These are phyloP conservation scores for Sympetrum striolatum DNA, from an alignment of 2,888 invertebrate genomes.

Conservation along the genomic window DNA sequence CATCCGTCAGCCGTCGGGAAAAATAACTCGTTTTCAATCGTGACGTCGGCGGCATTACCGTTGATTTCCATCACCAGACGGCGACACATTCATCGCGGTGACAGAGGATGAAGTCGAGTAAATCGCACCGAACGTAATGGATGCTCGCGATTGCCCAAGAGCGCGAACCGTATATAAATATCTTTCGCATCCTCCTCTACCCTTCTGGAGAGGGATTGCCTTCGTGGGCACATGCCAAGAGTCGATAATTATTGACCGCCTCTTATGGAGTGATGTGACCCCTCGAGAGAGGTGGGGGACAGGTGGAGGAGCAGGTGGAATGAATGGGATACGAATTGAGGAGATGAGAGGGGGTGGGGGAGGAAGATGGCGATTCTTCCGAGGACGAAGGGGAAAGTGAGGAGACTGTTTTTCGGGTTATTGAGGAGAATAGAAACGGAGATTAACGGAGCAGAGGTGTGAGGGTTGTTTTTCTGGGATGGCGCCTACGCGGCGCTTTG, in stretches of 20 bases:
- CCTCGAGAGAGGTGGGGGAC: background rate
- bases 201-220: slow-evolving; percentile 8
- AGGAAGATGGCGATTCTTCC: background rate
- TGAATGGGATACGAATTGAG: slow-evolving; percentile 31
- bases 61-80: background rate
- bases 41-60: background rate
- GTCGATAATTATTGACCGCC: slow-evolving; percentile 40
- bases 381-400: slow-evolving; percentile 10
- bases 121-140: background rate
- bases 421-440: background rate
- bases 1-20: background rate
- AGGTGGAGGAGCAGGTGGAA: background rate
- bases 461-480: too few relatives aligned
- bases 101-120: background rate
- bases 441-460: background rate
- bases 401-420: background rate
- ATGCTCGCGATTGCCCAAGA: background rate
- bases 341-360: background rate
- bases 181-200: background rate
- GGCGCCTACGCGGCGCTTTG: too few relatives aligned
- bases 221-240: slow-evolving; percentile 37
- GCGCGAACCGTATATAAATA: background rate
- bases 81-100: background rate
- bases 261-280: slow-evolving; percentile 37
- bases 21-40: background rate